These are phyloP conservation scores for Drosophila diplacantha DNA, from an alignment of 2,888 invertebrate species.

Conservation along the genomic window DNA sequence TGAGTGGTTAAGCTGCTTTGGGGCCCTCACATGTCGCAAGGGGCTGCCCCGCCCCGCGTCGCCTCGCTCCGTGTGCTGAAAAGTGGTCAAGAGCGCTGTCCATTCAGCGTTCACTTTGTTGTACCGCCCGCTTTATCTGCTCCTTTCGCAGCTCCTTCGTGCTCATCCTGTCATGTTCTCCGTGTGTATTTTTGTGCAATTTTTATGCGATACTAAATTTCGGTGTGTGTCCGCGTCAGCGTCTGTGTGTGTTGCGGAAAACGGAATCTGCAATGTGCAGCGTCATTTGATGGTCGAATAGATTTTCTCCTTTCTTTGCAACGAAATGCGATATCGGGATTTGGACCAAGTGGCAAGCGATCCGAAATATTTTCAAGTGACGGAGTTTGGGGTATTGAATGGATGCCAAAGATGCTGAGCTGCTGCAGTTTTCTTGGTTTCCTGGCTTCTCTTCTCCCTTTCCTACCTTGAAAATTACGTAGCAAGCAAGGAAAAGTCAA, in stretches of 20 bases:
- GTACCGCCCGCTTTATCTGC: constrained; percentile 6
- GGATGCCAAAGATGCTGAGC: constrained; percentile 3
- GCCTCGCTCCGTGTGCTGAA: constrained; percentile 19
- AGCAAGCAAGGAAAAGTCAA: constrained; percentile 6
- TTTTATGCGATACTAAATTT: constrained; percentile 61
- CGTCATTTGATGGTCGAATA: constrained; percentile 32
- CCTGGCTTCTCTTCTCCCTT: not conserved
- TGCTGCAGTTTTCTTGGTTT: not conserved
- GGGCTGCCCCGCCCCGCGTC: no score
- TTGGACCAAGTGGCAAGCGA: constrained; percentile 20
- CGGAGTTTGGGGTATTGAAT: constrained; percentile 1
- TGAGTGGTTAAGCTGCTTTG: constrained; percentile 64
- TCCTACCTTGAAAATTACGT: constrained; percentile 3
- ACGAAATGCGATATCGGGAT: constrained; percentile 25
- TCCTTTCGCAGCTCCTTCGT: constrained; percentile 19
- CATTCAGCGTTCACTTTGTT: constrained; percentile 35
- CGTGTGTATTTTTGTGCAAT: constrained; percentile 38
- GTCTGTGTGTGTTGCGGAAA: constrained; percentile 11
- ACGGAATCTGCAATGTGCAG: constrained; percentile 30
- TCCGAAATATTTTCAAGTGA: constrained; percentile 19
- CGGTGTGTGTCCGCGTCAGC: constrained; percentile 8
- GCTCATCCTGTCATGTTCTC: constrained; percentile 28
- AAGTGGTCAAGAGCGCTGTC: constrained; percentile 56
- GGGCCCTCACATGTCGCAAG: constrained; percentile 37
- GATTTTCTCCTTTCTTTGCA: constrained; percentile 10